These are phyloP conservation scores for Temnothorax unifasciatus DNA, from an alignment of 2,888 invertebrate species.

Conservation along the genomic window DNA sequence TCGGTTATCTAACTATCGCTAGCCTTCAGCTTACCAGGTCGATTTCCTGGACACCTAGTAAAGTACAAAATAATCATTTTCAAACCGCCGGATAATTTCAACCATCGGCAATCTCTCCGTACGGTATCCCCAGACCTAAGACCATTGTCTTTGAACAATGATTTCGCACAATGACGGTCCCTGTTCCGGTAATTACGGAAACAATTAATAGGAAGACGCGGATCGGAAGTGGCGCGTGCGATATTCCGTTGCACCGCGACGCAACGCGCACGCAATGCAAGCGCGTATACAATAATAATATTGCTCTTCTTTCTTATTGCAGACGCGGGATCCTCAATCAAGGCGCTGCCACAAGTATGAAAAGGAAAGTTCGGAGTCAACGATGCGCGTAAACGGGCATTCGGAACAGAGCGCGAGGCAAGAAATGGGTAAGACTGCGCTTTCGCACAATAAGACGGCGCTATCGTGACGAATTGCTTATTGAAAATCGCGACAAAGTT, in stretches of 20 bases:
- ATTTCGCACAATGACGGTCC: conserved; percentile 28
- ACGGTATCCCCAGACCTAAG: background rate
- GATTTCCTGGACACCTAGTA: background rate
- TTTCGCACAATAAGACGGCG: background rate
- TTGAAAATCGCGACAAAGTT: conserved; percentile 26
- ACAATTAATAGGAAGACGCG: conserved; percentile 40
- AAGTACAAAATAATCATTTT: background rate
- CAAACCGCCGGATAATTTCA: conserved; percentile 6
- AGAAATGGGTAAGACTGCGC: conserved; percentile 83
- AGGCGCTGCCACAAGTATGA: conserved; percentile 76
- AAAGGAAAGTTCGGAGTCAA: conserved; percentile 79
- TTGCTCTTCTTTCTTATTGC: conserved; percentile 29
- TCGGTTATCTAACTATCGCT: background rate
- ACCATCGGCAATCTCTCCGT: conserved; percentile 3
- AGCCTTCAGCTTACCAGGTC: background rate
- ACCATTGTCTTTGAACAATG: conserved; percentile 36
- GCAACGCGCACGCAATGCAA: background rate
- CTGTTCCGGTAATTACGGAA: conserved; percentile 30
- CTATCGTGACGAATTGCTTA: conserved; percentile 32
- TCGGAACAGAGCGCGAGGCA: conserved; percentile 80
- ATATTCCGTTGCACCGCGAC: conserved; percentile 1
- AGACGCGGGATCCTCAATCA: conserved; percentile 61
- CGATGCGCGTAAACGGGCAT: conserved; percentile 85
- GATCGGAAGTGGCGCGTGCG: conserved; percentile 27
- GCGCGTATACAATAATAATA: background rate